These are phyloP conservation scores for Carterocephalus palaemon DNA, from an alignment of 2,888 invertebrate genomes.

Conservation along the genomic window DNA sequence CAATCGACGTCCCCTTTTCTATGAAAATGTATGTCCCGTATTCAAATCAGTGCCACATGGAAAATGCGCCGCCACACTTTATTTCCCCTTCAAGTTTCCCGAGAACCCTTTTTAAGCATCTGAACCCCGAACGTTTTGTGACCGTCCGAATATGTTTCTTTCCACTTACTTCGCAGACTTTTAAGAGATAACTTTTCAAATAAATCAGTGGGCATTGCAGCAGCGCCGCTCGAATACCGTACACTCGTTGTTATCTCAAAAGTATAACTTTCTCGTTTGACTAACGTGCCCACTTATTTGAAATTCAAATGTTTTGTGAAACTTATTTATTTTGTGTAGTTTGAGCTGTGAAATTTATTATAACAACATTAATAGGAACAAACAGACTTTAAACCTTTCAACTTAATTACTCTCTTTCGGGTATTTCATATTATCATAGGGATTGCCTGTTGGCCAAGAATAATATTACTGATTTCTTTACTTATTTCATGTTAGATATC, in stretches of 20 bases:
- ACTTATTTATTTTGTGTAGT: constrained; percentile 1
- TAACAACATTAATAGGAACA: neutral
- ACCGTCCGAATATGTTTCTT: constrained; percentile 54
- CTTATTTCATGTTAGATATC: no score
- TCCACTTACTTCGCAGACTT: constrained; percentile 43
- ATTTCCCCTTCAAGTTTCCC: constrained; percentile 19
- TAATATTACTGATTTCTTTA: no score
- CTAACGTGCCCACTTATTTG: constrained; percentile 52
- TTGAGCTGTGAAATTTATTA: neutral
- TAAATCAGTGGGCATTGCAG: constrained; percentile 66
- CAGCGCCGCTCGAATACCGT: constrained; percentile 39
- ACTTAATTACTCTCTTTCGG: no score
- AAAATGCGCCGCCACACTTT: constrained; percentile 18
- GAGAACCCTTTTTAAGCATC: constrained; percentile 27
- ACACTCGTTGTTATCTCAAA: constrained; percentile 58
- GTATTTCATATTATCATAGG: no score
- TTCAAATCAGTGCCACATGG: constrained; percentile 15
- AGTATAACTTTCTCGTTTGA: constrained; percentile 48
- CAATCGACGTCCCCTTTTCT: constrained; percentile 9
- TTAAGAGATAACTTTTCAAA: constrained; percentile 64
- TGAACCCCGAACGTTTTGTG: constrained; percentile 40
- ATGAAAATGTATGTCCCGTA: constrained; percentile 8
- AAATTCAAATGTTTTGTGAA: constrained; percentile 50
- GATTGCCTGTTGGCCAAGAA: no score
- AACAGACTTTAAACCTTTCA: no score